These are phyloP conservation scores for Cotesia typhae DNA, from an alignment of 1,140 invertebrate species.

Conservation along the genomic window DNA sequence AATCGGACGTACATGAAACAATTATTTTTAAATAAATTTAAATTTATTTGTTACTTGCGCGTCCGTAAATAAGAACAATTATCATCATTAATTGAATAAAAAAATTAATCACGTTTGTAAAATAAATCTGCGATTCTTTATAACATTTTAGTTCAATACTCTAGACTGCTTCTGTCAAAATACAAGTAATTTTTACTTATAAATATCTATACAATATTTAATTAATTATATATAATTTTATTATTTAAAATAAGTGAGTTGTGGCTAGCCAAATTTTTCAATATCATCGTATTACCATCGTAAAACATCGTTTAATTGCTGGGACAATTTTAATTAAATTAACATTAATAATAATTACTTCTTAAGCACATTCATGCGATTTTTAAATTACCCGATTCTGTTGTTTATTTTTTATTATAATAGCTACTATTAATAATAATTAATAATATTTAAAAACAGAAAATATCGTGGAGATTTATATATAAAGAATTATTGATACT, in stretches of 20 bases:
- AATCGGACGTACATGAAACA: constrained; percentile 15
- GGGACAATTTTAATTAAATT: too few species aligned
- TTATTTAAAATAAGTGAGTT: neutral
- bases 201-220: constrained; percentile 6
- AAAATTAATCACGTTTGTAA: neutral
- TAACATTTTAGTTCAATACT: constrained; percentile 11
- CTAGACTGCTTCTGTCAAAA: constrained; percentile 12
- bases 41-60: neutral
- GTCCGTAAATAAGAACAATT: neutral
- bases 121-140: constrained; percentile 13
- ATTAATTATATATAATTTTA: neutral
- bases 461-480: constrained; percentile 29
- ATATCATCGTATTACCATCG: neutral
- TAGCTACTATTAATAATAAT: neutral
- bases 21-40: neutral
- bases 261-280: too few species aligned
- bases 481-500: constrained; percentile 22
- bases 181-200: neutral
- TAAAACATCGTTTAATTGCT: neutral
- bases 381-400: neutral
- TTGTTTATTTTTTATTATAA: constrained; percentile 16
- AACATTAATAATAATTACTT: too few species aligned
- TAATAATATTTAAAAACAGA: constrained; percentile 13
- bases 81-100: constrained; percentile 5
- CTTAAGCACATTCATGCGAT: neutral